Evolutionary conservation across 2,113 vertebrate species (phyloP).

Genomic region (Periophthalmus modestus): DNA sequence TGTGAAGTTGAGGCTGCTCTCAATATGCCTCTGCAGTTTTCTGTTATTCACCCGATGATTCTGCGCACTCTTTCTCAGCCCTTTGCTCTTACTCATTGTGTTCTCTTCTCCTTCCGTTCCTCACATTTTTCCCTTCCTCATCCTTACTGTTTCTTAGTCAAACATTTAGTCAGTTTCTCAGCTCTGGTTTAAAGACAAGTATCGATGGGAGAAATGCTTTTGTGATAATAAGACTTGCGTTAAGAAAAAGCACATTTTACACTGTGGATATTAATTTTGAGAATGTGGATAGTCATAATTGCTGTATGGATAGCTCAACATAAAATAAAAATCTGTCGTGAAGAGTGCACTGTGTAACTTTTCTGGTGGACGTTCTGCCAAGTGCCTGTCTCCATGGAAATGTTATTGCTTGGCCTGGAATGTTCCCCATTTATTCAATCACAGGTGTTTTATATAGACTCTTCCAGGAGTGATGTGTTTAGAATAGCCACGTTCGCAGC

Average conservation of each 20-base stretch:
- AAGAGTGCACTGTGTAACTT: not conserved
- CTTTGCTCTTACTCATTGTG: constrained; percentile 43
- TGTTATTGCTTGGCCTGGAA: too few species aligned
- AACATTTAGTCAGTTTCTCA: not conserved
- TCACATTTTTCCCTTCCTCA: constrained; percentile 44
- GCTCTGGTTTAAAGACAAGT: not conserved
- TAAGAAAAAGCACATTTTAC: not conserved
- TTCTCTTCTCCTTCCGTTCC: constrained; percentile 34
- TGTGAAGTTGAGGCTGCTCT: constrained; percentile 60
- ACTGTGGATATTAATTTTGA: not conserved
- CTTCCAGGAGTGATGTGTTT: too few species aligned
- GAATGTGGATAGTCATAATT: not conserved
- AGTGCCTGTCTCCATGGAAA: too few species aligned
- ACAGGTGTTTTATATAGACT: too few species aligned
- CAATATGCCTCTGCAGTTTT: constrained; percentile 59
- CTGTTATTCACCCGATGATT: constrained; percentile 47
- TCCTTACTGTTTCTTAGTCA: not conserved
- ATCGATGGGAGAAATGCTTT: not conserved
- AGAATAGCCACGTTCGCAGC: too few species aligned
- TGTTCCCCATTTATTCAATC: too few species aligned
- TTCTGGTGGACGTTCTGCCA: too few species aligned
- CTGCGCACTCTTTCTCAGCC: constrained; percentile 33
- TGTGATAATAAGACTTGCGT: too few species aligned
- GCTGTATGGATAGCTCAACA: not conserved
- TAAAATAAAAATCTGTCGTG: not conserved